Conservation (phyloP, 1,140 invertebrate species). For the Theocolax elegans region DNA sequence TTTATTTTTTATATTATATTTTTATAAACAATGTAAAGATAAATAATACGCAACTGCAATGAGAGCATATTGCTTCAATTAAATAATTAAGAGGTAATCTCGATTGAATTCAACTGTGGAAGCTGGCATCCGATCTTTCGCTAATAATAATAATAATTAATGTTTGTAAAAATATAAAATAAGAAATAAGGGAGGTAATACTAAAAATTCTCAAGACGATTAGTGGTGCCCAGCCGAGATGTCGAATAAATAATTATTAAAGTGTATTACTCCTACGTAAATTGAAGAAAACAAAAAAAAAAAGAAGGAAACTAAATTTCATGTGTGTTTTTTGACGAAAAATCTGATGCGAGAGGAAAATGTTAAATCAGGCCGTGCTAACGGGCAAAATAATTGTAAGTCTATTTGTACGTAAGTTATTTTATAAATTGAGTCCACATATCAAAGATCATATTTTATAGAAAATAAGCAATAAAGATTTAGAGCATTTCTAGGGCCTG, state of each 20-base stretch:
- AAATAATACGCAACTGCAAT: too few species aligned
- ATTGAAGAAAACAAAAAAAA: neutral
- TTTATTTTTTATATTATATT: slow-evolving; percentile 38
- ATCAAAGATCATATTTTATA: slow-evolving; percentile 60
- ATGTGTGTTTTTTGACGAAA: neutral
- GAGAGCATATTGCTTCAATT: too few species aligned
- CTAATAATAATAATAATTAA: neutral
- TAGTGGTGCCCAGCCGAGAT: neutral
- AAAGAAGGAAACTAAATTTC: neutral
- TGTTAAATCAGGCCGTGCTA: neutral
- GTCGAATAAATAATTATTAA: neutral
- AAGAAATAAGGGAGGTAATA: slow-evolving; percentile 8
- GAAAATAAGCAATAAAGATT: slow-evolving; percentile 53
- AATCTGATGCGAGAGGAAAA: neutral
- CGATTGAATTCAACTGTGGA: too few species aligned
- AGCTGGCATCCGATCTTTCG: too few species aligned
- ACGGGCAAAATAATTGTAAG: slow-evolving; percentile 32
- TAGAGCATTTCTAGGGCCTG: slow-evolving; percentile 44
- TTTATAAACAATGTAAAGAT: slow-evolving; percentile 31
- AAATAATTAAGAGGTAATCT: too few species aligned
- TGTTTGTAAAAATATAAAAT: slow-evolving; percentile 31
- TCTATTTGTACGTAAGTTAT: slow-evolving; percentile 57
- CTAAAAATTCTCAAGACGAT: neutral
- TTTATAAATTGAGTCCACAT: slow-evolving; percentile 59
- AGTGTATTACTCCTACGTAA: neutral